phyloP scores from a whole-genome alignment of 2,113 vertebrate species.

The Cheirogaleus medius region DNA sequence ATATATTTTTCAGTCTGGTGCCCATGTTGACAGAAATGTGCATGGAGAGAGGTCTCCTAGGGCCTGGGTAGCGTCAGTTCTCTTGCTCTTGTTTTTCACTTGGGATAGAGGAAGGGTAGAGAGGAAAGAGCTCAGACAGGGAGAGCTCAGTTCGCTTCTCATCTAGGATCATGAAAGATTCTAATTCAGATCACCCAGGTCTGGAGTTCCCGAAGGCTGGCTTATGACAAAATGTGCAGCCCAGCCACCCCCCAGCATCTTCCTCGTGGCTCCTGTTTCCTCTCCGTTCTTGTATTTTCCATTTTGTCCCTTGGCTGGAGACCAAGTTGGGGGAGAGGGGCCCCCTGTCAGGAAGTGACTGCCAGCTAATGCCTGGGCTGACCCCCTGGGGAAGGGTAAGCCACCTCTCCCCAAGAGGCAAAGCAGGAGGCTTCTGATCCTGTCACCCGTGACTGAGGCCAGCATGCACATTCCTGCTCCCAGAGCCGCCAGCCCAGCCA shows the following conservation, averaged over 20 bases:
- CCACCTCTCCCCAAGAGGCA: slow-evolving; percentile 81
- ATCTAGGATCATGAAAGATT: background rate
- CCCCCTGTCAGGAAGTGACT: slow-evolving; percentile 83
- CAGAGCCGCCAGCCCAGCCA: slow-evolving; percentile 74
- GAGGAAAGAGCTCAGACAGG: background rate
- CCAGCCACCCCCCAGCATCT: background rate
- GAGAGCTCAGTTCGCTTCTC: background rate
- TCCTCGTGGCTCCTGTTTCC: background rate
- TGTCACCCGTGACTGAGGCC: slow-evolving; percentile 80
- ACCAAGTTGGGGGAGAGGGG: slow-evolving; percentile 79
- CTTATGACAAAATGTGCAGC: background rate
- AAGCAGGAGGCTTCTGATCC: slow-evolving; percentile 84
- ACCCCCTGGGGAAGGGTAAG: slow-evolving; percentile 80
- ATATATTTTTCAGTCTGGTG: background rate
- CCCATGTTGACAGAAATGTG: background rate
- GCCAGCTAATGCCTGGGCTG: slow-evolving; percentile 82
- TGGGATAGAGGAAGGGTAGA: background rate
- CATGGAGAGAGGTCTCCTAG: background rate
- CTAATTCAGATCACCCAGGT: background rate
- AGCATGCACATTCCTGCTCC: slow-evolving; percentile 80
- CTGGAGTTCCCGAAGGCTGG: background rate
- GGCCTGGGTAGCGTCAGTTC: background rate
- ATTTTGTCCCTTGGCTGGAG: slow-evolving; percentile 80
- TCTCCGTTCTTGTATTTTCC: slow-evolving; percentile 74
- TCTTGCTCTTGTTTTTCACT: background rate